Percentiles rank a stretch among this genome's conserved stretches.
These are phyloP conservation scores for Spheniscus humboldti DNA, from an alignment of 2,797 vertebrate species.

Conservation along the genomic window DNA sequence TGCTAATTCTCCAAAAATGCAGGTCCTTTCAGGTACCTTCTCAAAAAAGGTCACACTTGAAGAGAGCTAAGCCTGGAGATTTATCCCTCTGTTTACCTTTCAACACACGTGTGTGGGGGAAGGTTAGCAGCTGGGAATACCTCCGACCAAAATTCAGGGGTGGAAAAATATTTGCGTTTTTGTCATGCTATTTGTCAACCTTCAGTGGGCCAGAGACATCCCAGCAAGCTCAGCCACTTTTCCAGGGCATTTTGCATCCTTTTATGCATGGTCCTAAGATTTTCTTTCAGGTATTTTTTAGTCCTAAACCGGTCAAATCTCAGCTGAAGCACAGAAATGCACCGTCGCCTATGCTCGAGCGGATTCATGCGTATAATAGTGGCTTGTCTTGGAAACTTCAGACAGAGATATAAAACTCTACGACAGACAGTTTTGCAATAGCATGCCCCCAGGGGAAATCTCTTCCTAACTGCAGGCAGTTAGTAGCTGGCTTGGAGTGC, in stretches of 20 bases:
- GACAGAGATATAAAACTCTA: background rate
- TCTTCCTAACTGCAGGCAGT: constrained; percentile 20
- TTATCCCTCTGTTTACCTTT: constrained; percentile 33
- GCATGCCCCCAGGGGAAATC: background rate
- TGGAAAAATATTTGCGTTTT: constrained; percentile 20
- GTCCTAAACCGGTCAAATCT: background rate
- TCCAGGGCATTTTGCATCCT: background rate
- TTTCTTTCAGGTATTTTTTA: background rate
- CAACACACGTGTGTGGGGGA: background rate
- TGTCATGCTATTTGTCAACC: background rate
- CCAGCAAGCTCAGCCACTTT: background rate
- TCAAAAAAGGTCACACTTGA: background rate
- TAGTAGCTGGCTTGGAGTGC: constrained; percentile 46
- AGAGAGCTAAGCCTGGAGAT: constrained; percentile 6
- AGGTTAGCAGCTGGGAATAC: background rate
- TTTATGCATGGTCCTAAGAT: background rate
- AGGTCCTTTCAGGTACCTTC: background rate
- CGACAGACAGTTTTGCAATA: background rate
- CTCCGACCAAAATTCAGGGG: background rate
- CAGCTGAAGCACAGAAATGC: background rate
- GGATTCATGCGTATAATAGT: background rate
- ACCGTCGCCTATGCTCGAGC: fast-evolving
- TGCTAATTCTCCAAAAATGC: background rate
- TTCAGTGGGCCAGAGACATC: background rate
- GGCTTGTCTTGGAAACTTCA: background rate